These are phyloP conservation scores for Melospiza melodia DNA, from an alignment of 2,113 vertebrate species.

Conservation along the genomic window DNA sequence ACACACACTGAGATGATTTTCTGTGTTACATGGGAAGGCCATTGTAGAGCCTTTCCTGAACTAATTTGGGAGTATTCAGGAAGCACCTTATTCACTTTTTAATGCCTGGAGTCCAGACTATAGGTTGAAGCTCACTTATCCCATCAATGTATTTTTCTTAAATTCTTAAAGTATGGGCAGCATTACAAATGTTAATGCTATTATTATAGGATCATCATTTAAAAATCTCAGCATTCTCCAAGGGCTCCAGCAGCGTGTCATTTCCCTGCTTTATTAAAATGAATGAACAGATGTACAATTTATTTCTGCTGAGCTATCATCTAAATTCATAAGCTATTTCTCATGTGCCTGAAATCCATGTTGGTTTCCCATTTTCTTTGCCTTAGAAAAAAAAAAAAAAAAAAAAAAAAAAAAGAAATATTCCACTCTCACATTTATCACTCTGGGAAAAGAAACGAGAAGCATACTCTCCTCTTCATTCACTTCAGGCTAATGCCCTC, in stretches of 20 bases:
- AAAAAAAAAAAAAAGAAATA: background rate
- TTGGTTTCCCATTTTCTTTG: conserved; percentile 77
- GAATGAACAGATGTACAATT: conserved; percentile 87
- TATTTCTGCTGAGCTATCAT: conserved; percentile 78
- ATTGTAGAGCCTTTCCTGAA: background rate
- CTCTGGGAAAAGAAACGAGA: conserved; percentile 62
- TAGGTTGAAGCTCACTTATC: conserved; percentile 41
- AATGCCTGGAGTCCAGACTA: conserved; percentile 44
- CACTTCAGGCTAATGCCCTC: conserved; percentile 72
- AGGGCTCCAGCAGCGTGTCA: conserved; percentile 73
- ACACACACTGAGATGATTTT: background rate
- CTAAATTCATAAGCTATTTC: conserved; percentile 87
- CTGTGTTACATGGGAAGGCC: conserved; percentile 22
- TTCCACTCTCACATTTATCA: conserved; percentile 69
- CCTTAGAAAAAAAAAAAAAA: conserved; percentile 33
- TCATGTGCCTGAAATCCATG: conserved; percentile 77
- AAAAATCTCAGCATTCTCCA: conserved; percentile 64
- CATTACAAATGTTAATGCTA: conserved; percentile 76
- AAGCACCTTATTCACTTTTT: conserved; percentile 43
- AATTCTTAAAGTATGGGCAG: conserved; percentile 63
- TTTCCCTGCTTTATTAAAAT: conserved; percentile 84
- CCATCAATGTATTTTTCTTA: conserved; percentile 72
- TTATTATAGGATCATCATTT: conserved; percentile 78
- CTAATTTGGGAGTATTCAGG: conserved; percentile 39
- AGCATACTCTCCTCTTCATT: conserved; percentile 65